Evolutionary conservation across 2,888 invertebrate genomes (phyloP).

Genomic region (Caenorhabditis sulstoni): DNA sequence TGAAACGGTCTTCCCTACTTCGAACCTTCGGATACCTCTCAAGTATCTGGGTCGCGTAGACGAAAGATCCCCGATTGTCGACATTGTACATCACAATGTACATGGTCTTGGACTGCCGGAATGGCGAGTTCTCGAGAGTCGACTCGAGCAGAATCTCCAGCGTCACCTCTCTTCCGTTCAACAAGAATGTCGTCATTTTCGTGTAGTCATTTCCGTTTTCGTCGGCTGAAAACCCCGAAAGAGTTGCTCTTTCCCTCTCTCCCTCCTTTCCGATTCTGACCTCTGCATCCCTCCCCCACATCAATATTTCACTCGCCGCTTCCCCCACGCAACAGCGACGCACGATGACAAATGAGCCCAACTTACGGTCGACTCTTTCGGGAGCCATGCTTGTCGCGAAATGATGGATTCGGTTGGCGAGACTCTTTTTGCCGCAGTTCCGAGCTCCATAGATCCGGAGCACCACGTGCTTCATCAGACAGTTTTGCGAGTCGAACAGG

Average conservation of each 20-base stretch:
- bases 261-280: constrained; percentile 32
- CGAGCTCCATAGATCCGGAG: constrained; percentile 74
- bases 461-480: constrained; percentile 56
- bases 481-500: constrained; percentile 67
- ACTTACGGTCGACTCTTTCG: constrained; percentile 55
- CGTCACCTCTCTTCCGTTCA: constrained; percentile 76
- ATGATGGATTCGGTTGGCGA: constrained; percentile 71
- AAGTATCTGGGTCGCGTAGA: constrained; percentile 73
- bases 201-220: constrained; percentile 50
- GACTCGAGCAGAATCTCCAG: constrained; percentile 77
- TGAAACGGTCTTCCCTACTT: neutral
- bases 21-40: constrained; percentile 58
- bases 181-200: constrained; percentile 65
- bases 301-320: constrained; percentile 13
- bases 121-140: constrained; percentile 67
- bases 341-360: constrained; percentile 5
- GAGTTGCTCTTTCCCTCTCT: neutral
- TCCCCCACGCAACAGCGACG: neutral
- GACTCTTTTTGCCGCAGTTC: constrained; percentile 74
- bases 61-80: constrained; percentile 74
- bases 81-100: constrained; percentile 76
- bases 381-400: constrained; percentile 69
- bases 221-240: constrained; percentile 38
- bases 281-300: neutral
- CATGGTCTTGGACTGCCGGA: constrained; percentile 62